Conservation (phyloP, 2,113 vertebrate species). For the Gambusia holbrooki region DNA sequence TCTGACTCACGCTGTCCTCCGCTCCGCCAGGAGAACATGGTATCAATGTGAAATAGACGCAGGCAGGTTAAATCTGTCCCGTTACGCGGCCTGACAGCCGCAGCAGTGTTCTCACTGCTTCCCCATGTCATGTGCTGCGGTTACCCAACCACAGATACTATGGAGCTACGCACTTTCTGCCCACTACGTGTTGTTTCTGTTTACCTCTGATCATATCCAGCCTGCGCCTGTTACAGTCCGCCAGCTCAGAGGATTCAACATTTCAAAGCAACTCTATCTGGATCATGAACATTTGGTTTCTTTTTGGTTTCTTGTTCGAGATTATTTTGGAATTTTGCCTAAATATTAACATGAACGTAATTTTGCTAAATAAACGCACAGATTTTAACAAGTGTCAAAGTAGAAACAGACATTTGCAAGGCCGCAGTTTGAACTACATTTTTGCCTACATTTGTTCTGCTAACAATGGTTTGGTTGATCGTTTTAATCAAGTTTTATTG, state of each 20-base stretch:
- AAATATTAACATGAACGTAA: too few species aligned
- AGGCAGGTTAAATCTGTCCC: slow-evolving; percentile 26
- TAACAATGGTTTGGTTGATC: too few species aligned
- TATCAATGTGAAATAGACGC: slow-evolving; percentile 4
- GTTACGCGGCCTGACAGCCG: slow-evolving; percentile 18
- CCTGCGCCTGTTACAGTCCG: not conserved
- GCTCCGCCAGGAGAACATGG: not conserved
- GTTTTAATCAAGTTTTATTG: too few species aligned
- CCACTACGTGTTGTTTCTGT: not conserved
- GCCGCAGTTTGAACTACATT: too few species aligned
- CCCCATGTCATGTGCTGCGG: not conserved
- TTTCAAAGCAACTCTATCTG: not conserved
- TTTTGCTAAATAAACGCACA: too few species aligned
- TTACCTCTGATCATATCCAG: too few species aligned
- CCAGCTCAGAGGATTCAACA: not conserved
- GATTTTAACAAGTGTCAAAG: too few species aligned
- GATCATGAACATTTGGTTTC: not conserved
- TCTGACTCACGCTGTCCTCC: slow-evolving; percentile 16
- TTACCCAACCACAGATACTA: not conserved
- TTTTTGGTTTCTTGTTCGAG: not conserved
- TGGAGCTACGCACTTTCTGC: not conserved
- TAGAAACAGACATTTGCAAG: too few species aligned
- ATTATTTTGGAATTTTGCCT: not conserved
- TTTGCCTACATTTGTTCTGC: too few species aligned
- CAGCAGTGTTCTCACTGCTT: slow-evolving; percentile 6